Evolutionary conservation across 2,888 invertebrate genomes (phyloP).

Genomic region (Byasa hedistus): DNA sequence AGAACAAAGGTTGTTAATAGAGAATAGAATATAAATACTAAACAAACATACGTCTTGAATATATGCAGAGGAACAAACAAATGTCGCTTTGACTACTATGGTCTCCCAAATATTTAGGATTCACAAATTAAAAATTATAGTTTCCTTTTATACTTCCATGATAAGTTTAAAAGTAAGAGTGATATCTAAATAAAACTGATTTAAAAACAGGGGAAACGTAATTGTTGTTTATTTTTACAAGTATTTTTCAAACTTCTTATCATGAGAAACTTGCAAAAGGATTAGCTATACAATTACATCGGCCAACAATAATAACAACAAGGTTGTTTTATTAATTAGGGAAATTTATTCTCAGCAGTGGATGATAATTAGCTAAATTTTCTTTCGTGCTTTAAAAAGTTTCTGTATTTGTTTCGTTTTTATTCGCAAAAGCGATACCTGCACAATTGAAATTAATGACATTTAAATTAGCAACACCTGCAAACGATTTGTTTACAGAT

Average conservation of each 20-base stretch:
- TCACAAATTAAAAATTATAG: not conserved
- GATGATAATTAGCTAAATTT: no score
- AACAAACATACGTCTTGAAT: slow-evolving; percentile 52
- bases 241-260: not conserved
- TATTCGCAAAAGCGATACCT: not conserved
- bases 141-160: not conserved
- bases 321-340: no score
- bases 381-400: no score
- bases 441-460: slow-evolving; percentile 6
- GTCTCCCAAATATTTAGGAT: slow-evolving; percentile 1
- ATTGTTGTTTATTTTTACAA: no score
- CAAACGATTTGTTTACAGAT: slow-evolving; percentile 6
- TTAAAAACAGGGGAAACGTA: not conserved
- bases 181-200: not conserved
- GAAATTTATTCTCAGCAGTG: no score
- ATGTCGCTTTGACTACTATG: slow-evolving; percentile 14
- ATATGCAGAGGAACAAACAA: slow-evolving; percentile 33
- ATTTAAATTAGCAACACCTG: slow-evolving; percentile 12
- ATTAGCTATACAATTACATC: not conserved
- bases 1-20: slow-evolving; percentile 72
- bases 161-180: not conserved
- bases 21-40: slow-evolving; percentile 68
- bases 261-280: not conserved
- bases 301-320: not conserved
- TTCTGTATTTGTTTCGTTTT: no score